These are phyloP conservation scores for Phycodurus eques DNA, from an alignment of 2,113 vertebrate species.

Conservation along the genomic window DNA sequence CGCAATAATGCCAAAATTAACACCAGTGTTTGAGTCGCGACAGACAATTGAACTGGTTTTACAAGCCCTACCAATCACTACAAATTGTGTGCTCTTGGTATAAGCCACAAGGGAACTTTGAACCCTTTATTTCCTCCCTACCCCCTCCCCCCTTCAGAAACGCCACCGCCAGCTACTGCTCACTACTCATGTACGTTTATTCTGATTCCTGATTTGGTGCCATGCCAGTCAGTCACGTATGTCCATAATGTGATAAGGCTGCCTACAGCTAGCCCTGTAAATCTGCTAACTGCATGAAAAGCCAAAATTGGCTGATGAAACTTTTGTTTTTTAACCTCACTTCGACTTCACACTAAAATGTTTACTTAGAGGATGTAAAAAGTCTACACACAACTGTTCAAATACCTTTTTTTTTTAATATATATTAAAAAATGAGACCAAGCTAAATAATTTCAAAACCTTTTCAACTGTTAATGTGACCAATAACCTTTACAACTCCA, in stretches of 20 bases:
- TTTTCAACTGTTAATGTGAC: too few relatives aligned
- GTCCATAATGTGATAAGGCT: conserved; percentile 66
- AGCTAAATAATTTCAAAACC: too few relatives aligned
- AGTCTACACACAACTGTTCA: too few relatives aligned
- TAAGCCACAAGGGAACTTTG: conserved; percentile 3
- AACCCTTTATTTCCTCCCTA: neutral
- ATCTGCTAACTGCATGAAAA: conserved; percentile 51
- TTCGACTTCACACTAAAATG: neutral
- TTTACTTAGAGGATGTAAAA: too few relatives aligned
- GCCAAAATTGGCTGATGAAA: conserved; percentile 20
- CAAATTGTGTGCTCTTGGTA: neutral
- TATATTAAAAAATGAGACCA: too few relatives aligned
- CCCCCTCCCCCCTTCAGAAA: neutral
- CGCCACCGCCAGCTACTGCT: conserved; percentile 17
- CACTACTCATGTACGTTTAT: conserved; percentile 26
- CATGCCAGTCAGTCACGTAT: conserved; percentile 47
- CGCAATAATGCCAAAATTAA: neutral
- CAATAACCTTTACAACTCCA: too few relatives aligned
- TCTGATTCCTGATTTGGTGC: conserved; percentile 56
- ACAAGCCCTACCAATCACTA: neutral
- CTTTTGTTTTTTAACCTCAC: conserved; percentile 20
- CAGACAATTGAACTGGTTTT: neutral
- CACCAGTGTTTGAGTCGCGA: neutral
- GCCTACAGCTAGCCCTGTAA: conserved; percentile 59
- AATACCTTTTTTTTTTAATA: too few relatives aligned